Evolutionary conservation across 2,797 vertebrate species (phyloP).

Genomic region (Cichlasoma orientale): DNA sequence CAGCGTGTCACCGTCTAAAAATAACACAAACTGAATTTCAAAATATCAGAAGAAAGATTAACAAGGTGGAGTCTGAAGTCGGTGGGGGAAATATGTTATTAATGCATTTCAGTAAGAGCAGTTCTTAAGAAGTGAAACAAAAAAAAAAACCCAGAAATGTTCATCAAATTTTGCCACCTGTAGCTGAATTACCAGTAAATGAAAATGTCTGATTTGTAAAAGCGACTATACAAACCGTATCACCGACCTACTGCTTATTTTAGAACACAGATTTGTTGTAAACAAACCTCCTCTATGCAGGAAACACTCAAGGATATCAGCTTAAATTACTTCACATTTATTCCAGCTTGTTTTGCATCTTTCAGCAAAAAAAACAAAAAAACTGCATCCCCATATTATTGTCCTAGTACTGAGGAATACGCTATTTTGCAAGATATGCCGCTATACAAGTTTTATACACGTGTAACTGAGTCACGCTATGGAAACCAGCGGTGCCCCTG

Average conservation of each 20-base stretch:
- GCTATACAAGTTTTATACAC: background rate
- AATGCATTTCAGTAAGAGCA: background rate
- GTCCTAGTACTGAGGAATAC: background rate
- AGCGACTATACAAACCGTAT: slow-evolving; percentile 16
- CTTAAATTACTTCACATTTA: background rate
- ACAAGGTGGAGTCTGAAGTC: background rate
- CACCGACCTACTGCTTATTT: slow-evolving; percentile 27
- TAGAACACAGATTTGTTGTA: slow-evolving; percentile 9
- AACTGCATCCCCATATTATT: no score
- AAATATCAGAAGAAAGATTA: background rate
- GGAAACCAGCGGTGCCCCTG: slow-evolving; percentile 13
- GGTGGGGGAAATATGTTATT: background rate
- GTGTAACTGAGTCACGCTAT: slow-evolving; percentile 36
- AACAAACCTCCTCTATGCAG: slow-evolving; percentile 10
- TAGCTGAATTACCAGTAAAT: background rate
- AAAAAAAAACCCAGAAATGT: background rate
- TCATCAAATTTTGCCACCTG: background rate
- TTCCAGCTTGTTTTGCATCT: background rate
- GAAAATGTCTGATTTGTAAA: background rate
- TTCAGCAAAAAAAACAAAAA: background rate
- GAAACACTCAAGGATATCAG: background rate
- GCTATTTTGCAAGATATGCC: background rate
- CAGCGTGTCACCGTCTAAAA: background rate
- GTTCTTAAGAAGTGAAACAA: background rate
- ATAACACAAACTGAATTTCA: background rate